Evolutionary conservation across 2,888 invertebrate species (phyloP).

Genomic region (Pocota personata): DNA sequence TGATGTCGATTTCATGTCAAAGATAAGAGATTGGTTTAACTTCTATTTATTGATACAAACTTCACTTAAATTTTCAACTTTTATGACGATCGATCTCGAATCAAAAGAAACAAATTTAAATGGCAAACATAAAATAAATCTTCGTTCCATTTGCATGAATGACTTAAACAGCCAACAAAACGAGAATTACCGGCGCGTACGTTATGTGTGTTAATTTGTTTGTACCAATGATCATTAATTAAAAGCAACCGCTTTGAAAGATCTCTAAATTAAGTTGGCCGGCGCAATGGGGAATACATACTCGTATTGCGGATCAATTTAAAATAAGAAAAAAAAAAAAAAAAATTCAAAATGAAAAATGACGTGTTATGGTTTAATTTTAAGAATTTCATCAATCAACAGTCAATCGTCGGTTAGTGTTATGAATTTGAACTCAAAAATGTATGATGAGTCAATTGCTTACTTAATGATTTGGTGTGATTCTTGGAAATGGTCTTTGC

Average conservation of each 20-base stretch:
- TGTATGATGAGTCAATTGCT: slow-evolving; percentile 41
- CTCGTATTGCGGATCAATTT: slow-evolving; percentile 31
- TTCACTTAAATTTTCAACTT: not conserved
- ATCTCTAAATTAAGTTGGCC: slow-evolving; percentile 37
- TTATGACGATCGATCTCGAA: not conserved
- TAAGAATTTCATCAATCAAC: slow-evolving; percentile 45
- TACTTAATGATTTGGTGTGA: not conserved
- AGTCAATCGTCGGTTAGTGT: slow-evolving; percentile 35
- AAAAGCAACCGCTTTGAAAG: slow-evolving; percentile 3
- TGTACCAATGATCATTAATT: slow-evolving; percentile 35
- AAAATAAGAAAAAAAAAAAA: not conserved
- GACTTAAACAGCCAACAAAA: slow-evolving; percentile 20
- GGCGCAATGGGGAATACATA: slow-evolving; percentile 9
- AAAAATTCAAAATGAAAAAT: slow-evolving; percentile 58
- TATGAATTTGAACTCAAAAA: slow-evolving; percentile 16
- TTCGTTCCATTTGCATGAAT: slow-evolving; percentile 22
- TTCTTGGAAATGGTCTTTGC: not conserved
- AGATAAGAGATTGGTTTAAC: slow-evolving; percentile 7
- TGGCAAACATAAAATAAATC: slow-evolving; percentile 35
- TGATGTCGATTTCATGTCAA: slow-evolving; percentile 14
- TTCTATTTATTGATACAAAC: not conserved
- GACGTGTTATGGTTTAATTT: slow-evolving; percentile 38
- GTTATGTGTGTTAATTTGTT: slow-evolving; percentile 15
- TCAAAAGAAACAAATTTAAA: slow-evolving; percentile 1
- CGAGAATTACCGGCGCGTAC: slow-evolving; percentile 15